Base-by-base conservation (phyloP, 1,140 invertebrate genomes). In the Dolichoris vasculosae region DNA sequence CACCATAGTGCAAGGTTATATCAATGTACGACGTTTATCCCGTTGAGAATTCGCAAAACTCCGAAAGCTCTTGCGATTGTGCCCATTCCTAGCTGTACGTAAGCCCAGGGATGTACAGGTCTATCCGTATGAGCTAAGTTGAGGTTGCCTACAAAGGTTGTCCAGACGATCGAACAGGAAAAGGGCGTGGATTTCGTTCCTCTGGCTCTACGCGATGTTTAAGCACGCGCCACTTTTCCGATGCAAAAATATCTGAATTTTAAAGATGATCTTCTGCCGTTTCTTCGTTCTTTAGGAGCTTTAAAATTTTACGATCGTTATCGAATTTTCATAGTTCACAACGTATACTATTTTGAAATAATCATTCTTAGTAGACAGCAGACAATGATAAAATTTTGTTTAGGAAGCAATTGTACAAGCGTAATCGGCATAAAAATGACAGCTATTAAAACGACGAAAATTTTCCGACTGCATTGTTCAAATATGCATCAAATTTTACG, bases 171-270 rank as follows among this genome's bases (percentile, higher is more conserved):
- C 76, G 89, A 90, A 92, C 91, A 91, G 88, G 86, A 88, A 89
- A 92, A 90, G 89, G 91, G 91, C 90, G 91, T 91, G 90, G 89
- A 92, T 88, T 86, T 80, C 38, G 2, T 69, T 73, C 15, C 7
- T n/a, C 69, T n/a, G 15, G 11, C 23, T 11, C 26, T 15, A 4
- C n/a, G 1, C 13, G 40, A 43, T 0, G 69, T 38, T 73, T 43
- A 38, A 38, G 55, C 20, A 26, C 20, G 6, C 26, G 15, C 63
- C 8, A 30, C 30, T 2, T 4, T 2, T 6, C 30, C 64, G 64
- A 35, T 15, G 1, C 1, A 35, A 67, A 59, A 67, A 35, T 32
- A 9, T 67, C 64, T 15, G 30, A 4, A 35, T 35, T 67, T 32
- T 15, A 32, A 59, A 63, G n/a, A 35, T 32, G 30, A 59, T 32